Conservation (phyloP, 35 echinoderm and acorn worm species). For the Ophiothrix spiculata region DNA sequence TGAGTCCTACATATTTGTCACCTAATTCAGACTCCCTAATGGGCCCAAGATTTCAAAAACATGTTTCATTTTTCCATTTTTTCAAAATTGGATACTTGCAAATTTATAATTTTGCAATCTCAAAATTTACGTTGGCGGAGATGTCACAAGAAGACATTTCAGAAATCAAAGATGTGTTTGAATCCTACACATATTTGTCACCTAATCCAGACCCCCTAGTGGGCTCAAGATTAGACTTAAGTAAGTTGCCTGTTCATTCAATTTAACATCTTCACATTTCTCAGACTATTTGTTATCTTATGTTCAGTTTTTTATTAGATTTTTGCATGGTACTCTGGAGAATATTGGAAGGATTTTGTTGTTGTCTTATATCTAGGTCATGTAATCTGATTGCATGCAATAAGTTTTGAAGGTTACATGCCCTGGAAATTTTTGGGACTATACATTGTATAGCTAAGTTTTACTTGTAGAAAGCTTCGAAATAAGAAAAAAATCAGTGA, state of each 20-base stretch:
- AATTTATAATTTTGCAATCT: background rate
- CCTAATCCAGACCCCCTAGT: background rate
- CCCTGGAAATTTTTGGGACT: too few relatives aligned
- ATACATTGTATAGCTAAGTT: too few relatives aligned
- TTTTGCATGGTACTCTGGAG: background rate
- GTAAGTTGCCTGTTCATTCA: background rate
- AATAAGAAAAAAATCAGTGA: too few relatives aligned
- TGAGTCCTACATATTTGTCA: background rate
- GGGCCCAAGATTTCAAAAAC: too few relatives aligned
- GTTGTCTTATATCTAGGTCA: too few relatives aligned
- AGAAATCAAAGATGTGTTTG: background rate
- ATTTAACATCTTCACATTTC: background rate
- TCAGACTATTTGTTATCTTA: constrained; percentile 9
- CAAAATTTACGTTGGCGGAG: background rate
- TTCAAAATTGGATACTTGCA: too few relatives aligned
- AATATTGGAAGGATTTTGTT: too few relatives aligned
- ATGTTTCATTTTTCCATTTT: too few relatives aligned
- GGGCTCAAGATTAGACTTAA: background rate
- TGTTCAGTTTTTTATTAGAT: background rate
- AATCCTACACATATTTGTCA: background rate
- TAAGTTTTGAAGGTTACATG: too few relatives aligned
- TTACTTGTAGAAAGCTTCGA: too few relatives aligned
- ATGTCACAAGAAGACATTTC: background rate
- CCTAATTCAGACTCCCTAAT: background rate
- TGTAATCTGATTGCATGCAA: too few relatives aligned